Evolutionary conservation across 2,797 vertebrate species (phyloP), one percentile per base, ranked within the genome.

Genomic region (Propithecus perrieri): DNA sequence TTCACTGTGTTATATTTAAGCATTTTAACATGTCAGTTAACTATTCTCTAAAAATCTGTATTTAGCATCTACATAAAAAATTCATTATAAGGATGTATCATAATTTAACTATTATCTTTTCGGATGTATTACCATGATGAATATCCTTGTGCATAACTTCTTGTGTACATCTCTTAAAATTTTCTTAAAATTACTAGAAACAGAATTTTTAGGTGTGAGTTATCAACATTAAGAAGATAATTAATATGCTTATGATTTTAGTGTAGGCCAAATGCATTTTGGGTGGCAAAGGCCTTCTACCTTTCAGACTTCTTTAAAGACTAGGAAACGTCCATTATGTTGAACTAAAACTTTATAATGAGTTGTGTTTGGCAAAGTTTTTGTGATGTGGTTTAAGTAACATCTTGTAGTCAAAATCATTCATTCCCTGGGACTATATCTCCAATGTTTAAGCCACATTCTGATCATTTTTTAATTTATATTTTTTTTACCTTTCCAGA

Each of bases 161-260:
- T 48, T 87, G 33, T 20, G 33, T 85, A 38, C 22, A 5, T 63
- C 22, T 91, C 69, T 67, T 69, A 76, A 81, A 74, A 33, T 95
- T 74, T 67, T 65, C 74, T 94, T 84, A 90, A 38, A 95, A 33
- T 76, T 87, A 28, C 17, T 75, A 35, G 69, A 94, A 86, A 81
- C 4, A 50, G 43, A 85, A 74, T 95, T 84, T 43, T 17, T 78
- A 90, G 33, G 30, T 74, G 43, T 78, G 46, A 53, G 7, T 48
- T 85, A 79, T n/a, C 71, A 85, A 33, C 35, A 35, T 38, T 71
- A n/a, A 65, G 14, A 83, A 22, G 13, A 26, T 59, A 63, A 69
- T 55, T 95, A 84, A 24, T 38, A 71, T 61, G 84, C 20, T 75
- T 87, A 43, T 71, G 63, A n/a, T 83, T 94, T 72, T 50, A 14